Evolutionary conservation across 2,797 vertebrate genomes (phyloP).

Genomic region (Enteromius unitaeniatus): DNA sequence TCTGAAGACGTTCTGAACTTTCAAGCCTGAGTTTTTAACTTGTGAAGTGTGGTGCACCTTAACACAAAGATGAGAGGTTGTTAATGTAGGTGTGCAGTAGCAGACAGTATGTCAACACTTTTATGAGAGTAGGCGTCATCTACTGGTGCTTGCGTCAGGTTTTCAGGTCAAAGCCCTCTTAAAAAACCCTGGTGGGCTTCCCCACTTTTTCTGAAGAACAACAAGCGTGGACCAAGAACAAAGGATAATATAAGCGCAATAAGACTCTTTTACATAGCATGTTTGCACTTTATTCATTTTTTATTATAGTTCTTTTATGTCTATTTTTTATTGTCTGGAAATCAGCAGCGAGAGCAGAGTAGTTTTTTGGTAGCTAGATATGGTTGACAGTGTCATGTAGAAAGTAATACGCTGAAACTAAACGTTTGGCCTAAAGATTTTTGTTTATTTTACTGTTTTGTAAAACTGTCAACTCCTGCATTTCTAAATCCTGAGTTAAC

Average conservation of each 20-base stretch:
- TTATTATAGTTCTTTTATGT: not conserved
- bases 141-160: conserved; percentile 38
- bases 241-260: not conserved
- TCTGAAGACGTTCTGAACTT: not conserved
- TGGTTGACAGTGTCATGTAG: not conserved
- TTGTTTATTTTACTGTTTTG: not conserved
- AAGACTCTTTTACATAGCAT: not conserved
- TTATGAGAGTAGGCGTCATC: conserved; percentile 46
- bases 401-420: not conserved
- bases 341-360: not conserved
- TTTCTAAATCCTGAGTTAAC: not conserved
- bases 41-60: conserved; percentile 1
- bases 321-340: not conserved
- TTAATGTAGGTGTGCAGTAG: conserved; percentile 44
- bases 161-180: conserved; percentile 41
- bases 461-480: not conserved
- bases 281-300: not conserved
- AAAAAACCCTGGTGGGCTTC: conserved; percentile 62
- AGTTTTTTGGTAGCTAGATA: not conserved
- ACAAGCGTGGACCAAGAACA: not conserved
- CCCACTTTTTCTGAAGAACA: conserved; percentile 45
- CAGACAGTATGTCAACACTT: conserved; percentile 20
- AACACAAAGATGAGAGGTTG: not conserved
- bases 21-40: not conserved
- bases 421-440: not conserved